Evolutionary conservation across 2,113 vertebrate species (phyloP).

Genomic region (Maccullochella peelii): DNA sequence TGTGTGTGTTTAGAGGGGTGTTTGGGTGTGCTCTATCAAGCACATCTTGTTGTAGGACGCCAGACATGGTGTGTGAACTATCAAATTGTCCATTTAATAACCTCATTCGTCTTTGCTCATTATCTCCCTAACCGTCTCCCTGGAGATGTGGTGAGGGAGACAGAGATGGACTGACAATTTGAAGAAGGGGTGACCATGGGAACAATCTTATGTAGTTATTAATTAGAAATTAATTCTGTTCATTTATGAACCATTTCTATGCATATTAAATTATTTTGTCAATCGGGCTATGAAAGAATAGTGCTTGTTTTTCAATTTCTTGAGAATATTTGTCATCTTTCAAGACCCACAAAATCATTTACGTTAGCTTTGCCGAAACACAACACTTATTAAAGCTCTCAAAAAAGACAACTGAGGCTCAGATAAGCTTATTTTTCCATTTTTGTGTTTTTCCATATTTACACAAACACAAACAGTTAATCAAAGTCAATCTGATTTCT

Average conservation of each 20-base stretch:
- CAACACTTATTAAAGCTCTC: not conserved
- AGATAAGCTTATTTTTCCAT: slow-evolving; percentile 39
- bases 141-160: slow-evolving; percentile 42
- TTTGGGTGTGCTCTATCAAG: slow-evolving; percentile 61
- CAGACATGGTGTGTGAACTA: slow-evolving; percentile 75
- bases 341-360: not conserved
- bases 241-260: slow-evolving; percentile 7
- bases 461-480: slow-evolving; percentile 73
- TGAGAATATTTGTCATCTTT: not conserved
- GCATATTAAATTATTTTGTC: not conserved
- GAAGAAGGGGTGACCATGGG: not conserved
- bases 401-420: not conserved
- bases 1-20: slow-evolving; percentile 30
- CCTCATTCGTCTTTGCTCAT: slow-evolving; percentile 76
- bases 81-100: slow-evolving; percentile 83
- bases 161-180: slow-evolving; percentile 34
- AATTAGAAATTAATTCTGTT: slow-evolving; percentile 12
- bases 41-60: slow-evolving; percentile 77
- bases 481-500: slow-evolving; percentile 63
- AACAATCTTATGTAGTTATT: slow-evolving; percentile 45
- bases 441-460: slow-evolving; percentile 56
- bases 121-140: slow-evolving; percentile 59
- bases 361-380: not conserved
- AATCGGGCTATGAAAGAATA: not conserved
- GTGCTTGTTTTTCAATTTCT: not conserved